Conservation (phyloP, 2,797 vertebrate species). For the Neomorphus geoffroyi region DNA sequence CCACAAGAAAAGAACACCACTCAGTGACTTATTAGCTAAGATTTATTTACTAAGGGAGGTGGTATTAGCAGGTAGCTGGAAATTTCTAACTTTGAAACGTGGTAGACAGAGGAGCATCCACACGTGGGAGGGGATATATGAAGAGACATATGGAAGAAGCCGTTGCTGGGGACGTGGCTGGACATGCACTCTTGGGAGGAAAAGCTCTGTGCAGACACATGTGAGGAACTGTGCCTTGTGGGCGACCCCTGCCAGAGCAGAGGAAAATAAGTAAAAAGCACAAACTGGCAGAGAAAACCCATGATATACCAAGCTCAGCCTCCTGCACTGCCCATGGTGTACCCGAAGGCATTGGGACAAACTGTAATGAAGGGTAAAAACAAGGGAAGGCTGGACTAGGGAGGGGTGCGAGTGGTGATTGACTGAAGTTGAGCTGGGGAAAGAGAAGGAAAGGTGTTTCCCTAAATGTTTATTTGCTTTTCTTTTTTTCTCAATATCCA, state of each 20-base stretch:
- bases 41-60: neutral
- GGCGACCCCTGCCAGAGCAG: neutral
- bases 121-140: neutral
- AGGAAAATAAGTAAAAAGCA: neutral
- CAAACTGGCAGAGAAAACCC: neutral
- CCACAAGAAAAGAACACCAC: neutral
- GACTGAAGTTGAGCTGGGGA: neutral
- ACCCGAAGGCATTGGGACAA: neutral
- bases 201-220: neutral
- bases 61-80: neutral
- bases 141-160: neutral
- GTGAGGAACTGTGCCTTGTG: neutral
- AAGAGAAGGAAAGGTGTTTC: neutral
- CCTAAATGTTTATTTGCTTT: neutral
- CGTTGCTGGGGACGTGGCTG: neutral
- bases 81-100: neutral
- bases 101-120: neutral
- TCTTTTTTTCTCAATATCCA: accelerated
- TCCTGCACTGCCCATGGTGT: neutral
- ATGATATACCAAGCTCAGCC: neutral
- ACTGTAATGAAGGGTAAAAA: neutral
- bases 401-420: neutral
- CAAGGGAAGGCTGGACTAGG: neutral
- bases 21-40: neutral
- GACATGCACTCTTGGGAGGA: neutral